Evolutionary conservation across 2,888 invertebrate genomes (phyloP).

Genomic region (Chymomyza amoena): DNA sequence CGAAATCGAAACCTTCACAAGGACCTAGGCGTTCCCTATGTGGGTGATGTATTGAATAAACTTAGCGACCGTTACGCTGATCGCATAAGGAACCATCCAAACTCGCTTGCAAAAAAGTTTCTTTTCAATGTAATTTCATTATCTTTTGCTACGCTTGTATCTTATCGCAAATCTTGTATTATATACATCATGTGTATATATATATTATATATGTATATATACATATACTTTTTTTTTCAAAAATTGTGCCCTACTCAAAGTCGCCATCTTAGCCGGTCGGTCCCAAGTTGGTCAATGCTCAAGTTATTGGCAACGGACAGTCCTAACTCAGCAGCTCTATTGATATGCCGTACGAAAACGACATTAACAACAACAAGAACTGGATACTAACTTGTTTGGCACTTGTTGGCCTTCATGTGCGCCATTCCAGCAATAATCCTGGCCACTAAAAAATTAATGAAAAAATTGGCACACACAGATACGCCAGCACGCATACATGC

Average conservation of each 20-base stretch:
- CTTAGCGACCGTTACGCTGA: too few relatives aligned
- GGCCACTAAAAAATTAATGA: constrained; percentile 67
- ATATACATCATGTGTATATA: neutral
- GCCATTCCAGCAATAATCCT: neutral
- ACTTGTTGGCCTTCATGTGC: neutral
- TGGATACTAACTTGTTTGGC: neutral
- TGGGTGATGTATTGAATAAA: too few relatives aligned
- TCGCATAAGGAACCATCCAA: too few relatives aligned
- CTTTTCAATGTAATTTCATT: neutral
- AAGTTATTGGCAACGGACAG: neutral
- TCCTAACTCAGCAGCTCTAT: neutral
- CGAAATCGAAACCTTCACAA: too few relatives aligned
- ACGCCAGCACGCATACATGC: constrained; percentile 2
- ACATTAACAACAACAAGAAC: neutral
- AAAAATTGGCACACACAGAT: constrained; percentile 49
- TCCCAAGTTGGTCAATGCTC: neutral
- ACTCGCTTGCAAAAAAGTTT: neutral
- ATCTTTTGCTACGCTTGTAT: neutral
- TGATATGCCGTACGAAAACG: neutral
- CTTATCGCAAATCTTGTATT: neutral
- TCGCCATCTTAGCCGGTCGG: neutral
- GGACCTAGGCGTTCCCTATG: too few relatives aligned
- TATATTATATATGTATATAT: neutral
- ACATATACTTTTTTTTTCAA: neutral
- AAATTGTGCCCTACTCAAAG: neutral